Percentiles rank a stretch among this genome's conserved stretches.
phyloP scores from a whole-genome alignment of 2,888 invertebrate species.

The Heteropelma amictum region DNA sequence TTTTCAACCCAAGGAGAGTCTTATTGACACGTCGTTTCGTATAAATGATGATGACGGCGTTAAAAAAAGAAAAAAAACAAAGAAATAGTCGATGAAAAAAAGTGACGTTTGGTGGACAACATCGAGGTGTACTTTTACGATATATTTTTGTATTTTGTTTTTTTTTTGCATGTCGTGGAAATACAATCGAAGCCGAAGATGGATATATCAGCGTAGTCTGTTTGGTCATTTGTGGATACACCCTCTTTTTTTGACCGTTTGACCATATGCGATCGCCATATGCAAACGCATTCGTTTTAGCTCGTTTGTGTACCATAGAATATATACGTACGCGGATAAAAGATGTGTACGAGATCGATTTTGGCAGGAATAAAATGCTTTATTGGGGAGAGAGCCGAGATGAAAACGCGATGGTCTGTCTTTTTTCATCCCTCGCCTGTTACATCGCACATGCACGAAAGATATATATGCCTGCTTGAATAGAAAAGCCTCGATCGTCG shows the following conservation, averaged over 20 bases:
- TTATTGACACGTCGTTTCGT: slow-evolving; percentile 21
- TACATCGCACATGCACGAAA: neutral
- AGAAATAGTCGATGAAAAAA: slow-evolving; percentile 44
- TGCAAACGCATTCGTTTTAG: slow-evolving; percentile 65
- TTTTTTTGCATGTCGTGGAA: slow-evolving; percentile 3
- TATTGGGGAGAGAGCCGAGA: slow-evolving; percentile 25
- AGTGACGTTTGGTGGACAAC: slow-evolving; percentile 49
- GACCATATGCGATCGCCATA: slow-evolving; percentile 76
- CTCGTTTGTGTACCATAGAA: slow-evolving; percentile 28
- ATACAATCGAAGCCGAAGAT: slow-evolving; percentile 18
- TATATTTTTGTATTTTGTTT: neutral
- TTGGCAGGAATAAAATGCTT: slow-evolving; percentile 45
- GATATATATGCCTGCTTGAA: neutral
- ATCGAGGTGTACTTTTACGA: slow-evolving; percentile 49
- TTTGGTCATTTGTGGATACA: slow-evolving; percentile 72
- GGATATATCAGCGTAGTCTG: slow-evolving; percentile 54
- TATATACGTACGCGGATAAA: neutral
- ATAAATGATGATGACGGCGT: slow-evolving; percentile 33
- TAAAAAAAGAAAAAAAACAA: slow-evolving; percentile 17
- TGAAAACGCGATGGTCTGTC: slow-evolving; percentile 41
- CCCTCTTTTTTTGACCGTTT: slow-evolving; percentile 76
- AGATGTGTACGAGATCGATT: slow-evolving; percentile 45
- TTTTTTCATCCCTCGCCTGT: slow-evolving; percentile 14
- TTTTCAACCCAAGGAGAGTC: neutral
- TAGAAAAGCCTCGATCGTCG: slow-evolving; percentile 46